Evolutionary conservation across 2,888 invertebrate genomes (phyloP), one percentile per base, ranked within the genome.

Genomic region (Napeogenes sylphis): DNA sequence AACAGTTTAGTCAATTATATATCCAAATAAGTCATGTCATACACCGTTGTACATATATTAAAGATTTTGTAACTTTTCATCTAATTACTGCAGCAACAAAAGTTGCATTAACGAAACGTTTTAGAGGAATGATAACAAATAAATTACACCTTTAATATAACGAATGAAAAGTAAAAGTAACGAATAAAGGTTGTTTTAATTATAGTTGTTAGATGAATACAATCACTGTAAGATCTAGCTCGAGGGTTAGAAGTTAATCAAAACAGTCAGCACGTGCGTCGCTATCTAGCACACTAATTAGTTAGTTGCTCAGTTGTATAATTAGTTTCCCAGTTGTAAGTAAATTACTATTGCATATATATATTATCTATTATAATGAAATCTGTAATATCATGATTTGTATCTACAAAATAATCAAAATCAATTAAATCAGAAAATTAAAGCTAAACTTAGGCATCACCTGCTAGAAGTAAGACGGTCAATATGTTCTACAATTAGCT

Each of bases 401-500:
- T 38, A 38, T 38, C 21, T 21, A 21, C 21, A 21, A 21, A 21
- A 21, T 21, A 21, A 21, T 21, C 21, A 21, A 21, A 21, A 35
- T 35, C 4, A 6, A 35, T 6, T 35, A 35, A 35, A 35, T 35
- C 35, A 35, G 35, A 35, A 10, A 2, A 42, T 10, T 42, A 10
- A 42, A 42, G 42, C 10, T 10, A 42, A 42, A 42, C 10, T 42
- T 38, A 38, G 38, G 38, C 21, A 35, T 35, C 42, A 10, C 42
- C 42, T 10, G 10, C 42, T 42, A 42, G 10, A 42, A 42, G 10
- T 42, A 42, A 6, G 4, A 38, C 4, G 38, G 38, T 42, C 4
- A 55, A 30, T n/a, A 55, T 35, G 10, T 51, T 78, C 73, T 73
- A 80, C 83, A 85, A 88, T 88, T 89, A 86, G 78, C 76, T 78